Percentiles rank a stretch among this genome's conserved stretches.
These are phyloP conservation scores for Pedicia rivosa DNA, from an alignment of 2,888 invertebrate genomes.

Conservation along the genomic window DNA sequence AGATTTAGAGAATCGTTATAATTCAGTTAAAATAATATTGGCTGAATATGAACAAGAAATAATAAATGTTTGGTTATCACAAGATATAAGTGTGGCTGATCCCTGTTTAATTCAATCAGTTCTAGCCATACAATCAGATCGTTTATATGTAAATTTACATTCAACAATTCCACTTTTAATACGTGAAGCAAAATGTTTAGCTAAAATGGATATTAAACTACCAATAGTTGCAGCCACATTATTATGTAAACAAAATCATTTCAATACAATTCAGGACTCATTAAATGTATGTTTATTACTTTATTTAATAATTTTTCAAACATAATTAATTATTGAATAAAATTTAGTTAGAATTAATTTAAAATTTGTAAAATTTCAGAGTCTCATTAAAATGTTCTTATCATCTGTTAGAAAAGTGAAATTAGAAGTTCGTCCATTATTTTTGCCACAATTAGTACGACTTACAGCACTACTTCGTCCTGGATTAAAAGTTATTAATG, in stretches of 20 bases:
- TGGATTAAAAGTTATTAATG: constrained; percentile 56
- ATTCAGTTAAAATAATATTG: constrained; percentile 54
- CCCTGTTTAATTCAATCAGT: constrained; percentile 28
- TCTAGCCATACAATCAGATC: constrained; percentile 33
- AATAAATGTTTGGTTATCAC: constrained; percentile 69
- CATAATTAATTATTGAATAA: constrained; percentile 56
- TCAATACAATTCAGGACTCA: constrained; percentile 57
- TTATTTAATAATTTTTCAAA: constrained; percentile 44
- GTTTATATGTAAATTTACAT: constrained; percentile 61
- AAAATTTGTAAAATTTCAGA: constrained; percentile 31
- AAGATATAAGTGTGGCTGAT: constrained; percentile 46
- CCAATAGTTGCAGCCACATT: constrained; percentile 68
- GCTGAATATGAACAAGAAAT: constrained; percentile 65
- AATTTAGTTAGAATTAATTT: constrained; percentile 32
- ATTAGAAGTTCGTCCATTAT: constrained; percentile 75
- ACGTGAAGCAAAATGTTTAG: constrained; percentile 69
- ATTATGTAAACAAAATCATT: constrained; percentile 61
- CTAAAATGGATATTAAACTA: constrained; percentile 64
- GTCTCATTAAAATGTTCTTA: constrained; percentile 61
- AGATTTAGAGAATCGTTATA: constrained; percentile 59
- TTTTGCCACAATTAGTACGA: constrained; percentile 73
- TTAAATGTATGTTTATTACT: constrained; percentile 38
- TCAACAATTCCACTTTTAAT: constrained; percentile 58
- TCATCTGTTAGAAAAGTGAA: constrained; percentile 59
- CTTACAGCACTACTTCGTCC: constrained; percentile 71